phyloP scores from a whole-genome alignment of 2,797 vertebrate genomes.

The Chelidonichthys spinosus region DNA sequence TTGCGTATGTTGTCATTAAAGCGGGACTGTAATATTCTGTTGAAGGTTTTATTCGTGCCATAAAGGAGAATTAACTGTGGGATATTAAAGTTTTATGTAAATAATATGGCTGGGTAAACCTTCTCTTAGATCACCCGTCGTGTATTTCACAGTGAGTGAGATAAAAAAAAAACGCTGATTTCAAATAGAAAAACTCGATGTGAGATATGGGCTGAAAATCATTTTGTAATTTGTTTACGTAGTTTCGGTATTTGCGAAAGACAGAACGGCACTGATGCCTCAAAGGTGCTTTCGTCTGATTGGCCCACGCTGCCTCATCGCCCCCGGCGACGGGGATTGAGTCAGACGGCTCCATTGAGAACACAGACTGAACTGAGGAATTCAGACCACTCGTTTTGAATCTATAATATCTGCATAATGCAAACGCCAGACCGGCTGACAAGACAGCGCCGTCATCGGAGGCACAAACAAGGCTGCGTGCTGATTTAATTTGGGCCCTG shows the following conservation, averaged over 20 bases:
- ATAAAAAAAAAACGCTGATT: background rate
- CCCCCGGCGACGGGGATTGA: conserved; percentile 49
- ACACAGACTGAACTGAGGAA: conserved; percentile 23
- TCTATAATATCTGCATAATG: conserved; percentile 15
- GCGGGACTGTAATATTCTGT: background rate
- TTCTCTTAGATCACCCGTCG: background rate
- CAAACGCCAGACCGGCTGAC: conserved; percentile 34
- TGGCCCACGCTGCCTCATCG: conserved; percentile 44
- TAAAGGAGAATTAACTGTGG: conserved; percentile 11
- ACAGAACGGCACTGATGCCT: background rate
- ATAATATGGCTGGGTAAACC: background rate
- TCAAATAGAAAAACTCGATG: background rate
- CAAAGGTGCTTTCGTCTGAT: conserved; percentile 44
- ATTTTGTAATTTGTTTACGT: background rate
- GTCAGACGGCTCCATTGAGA: conserved; percentile 52
- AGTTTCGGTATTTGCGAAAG: background rate
- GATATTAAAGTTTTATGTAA: conserved; percentile 13
- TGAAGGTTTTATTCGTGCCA: background rate
- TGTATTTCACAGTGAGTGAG: background rate
- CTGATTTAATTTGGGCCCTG: conserved; percentile 36
- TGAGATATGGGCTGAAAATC: background rate
- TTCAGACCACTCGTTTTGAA: conserved; percentile 16
- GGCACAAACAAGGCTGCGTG: conserved; percentile 2
- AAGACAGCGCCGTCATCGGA: background rate
- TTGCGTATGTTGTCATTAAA: background rate